Evolutionary conservation across 2,113 vertebrate genomes (phyloP), one percentile per base, ranked within the genome.

Genomic region (Myodes glareolus): DNA sequence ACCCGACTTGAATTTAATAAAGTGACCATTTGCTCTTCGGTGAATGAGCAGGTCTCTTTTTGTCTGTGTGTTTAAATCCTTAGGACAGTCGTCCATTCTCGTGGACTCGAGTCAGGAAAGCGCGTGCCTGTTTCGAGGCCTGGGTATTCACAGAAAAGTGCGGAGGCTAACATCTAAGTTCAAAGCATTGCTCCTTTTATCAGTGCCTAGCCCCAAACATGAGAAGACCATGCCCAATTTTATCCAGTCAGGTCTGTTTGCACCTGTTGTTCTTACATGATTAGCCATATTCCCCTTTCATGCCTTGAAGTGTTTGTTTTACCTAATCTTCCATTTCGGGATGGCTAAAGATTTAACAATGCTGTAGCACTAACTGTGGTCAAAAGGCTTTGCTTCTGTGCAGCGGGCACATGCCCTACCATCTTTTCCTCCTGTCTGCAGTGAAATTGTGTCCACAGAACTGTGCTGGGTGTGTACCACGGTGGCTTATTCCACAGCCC

Each of bases 391-490:
- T 67, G 29, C 58, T 70, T 55, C 65, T 87, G 9, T 31, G 47
- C 17, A 45, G 33, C 3, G 4, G 2, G 17, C 13, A 3, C 0
- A 3, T 2, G 1, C 21, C n/a, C 0, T 39, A 25, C 25, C 39
- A 50, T 31, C 65, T 73, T 88, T 39, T 61, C 42, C 68, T 94
- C 58, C 31, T 47, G 16, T 63, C 29, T 47, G 42, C 65, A 11
- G 47, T 25, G 33, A 58, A 29, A 2, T 16, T 89, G 31, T 81
- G 72, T 31, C 78, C 14, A 29, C 2, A 10, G 39, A 50, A 3
- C 21, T 31, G 31, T 55, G 14, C 11, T 63, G 19, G 1, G 47
- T 81, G 7, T 14, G 39, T n/a, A 33, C 3, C 17, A 36, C 14
- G 14, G 81, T 45, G 17, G 7, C 42, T 47, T 7, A 9, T 45